Evolutionary conservation across 2,797 vertebrate genomes (phyloP).

Genomic region (Tamandua tetradactyla): DNA sequence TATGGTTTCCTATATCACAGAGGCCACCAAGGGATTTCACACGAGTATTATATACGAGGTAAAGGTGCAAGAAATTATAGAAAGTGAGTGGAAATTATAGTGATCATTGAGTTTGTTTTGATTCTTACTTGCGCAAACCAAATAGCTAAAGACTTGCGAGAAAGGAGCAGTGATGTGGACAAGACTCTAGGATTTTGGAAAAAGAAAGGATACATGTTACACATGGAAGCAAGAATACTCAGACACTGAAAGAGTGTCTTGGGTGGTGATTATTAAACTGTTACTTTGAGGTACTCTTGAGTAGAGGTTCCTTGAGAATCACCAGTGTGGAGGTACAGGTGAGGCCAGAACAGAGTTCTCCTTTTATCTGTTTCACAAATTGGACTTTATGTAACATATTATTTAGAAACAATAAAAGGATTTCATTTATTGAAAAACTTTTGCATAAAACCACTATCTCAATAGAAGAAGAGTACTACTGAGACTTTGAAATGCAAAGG

Average conservation of each 20-base stretch:
- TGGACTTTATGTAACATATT: neutral
- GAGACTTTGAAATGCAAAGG: neutral
- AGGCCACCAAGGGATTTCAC: neutral
- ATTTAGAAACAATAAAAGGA: neutral
- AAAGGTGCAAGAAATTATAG: neutral
- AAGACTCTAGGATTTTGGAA: neutral
- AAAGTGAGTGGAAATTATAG: neutral
- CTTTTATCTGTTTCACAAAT: neutral
- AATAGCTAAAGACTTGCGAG: neutral
- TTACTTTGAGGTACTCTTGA: neutral
- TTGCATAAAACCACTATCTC: neutral
- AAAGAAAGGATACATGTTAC: neutral
- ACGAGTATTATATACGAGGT: rapidly evolving
- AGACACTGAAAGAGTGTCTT: neutral
- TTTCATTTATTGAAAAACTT: neutral
- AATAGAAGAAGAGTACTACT: neutral
- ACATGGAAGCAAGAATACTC: neutral
- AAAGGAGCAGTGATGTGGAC: neutral
- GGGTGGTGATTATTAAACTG: neutral
- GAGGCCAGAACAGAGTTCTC: neutral
- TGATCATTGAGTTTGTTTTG: neutral
- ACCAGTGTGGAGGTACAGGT: rapidly evolving
- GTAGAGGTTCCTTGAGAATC: neutral
- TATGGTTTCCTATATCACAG: neutral
- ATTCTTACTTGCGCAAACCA: neutral